A percentile compares a stretch with the other conserved stretches of the same genome.
Evolutionary conservation across 2,797 vertebrate genomes (phyloP).

Genomic region (Lagocephalus sceleratus): DNA sequence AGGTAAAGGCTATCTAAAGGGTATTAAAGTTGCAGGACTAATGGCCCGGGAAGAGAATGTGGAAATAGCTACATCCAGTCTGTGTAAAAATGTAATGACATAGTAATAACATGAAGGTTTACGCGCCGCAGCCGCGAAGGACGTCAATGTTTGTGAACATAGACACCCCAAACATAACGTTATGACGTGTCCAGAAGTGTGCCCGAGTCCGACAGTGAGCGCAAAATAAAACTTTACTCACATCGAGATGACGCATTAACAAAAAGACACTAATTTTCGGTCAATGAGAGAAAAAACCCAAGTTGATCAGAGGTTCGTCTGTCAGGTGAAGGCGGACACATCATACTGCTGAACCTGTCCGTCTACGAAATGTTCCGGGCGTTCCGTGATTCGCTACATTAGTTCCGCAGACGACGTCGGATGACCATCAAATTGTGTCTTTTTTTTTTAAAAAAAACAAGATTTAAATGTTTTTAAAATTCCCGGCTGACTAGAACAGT

Average conservation of each 20-base stretch:
- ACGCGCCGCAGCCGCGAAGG: too few species aligned
- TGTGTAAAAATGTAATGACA: too few species aligned
- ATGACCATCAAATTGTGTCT: too few species aligned
- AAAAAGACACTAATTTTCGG: background rate
- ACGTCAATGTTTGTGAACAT: too few species aligned
- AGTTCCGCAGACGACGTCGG: constrained; percentile 34
- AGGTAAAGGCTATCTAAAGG: too few species aligned
- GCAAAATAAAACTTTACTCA: background rate
- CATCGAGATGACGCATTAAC: fast-evolving
- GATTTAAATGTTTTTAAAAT: background rate
- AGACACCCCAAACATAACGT: background rate
- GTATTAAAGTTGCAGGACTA: too few species aligned
- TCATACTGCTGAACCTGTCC: constrained; percentile 37
- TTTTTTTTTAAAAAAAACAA: background rate
- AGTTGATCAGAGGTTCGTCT: too few species aligned
- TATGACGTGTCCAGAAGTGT: background rate
- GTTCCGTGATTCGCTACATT: background rate
- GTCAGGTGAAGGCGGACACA: constrained; percentile 11
- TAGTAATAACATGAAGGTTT: too few species aligned
- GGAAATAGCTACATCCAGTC: too few species aligned
- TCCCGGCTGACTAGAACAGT: too few species aligned
- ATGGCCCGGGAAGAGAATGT: too few species aligned
- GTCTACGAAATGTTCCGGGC: constrained; percentile 37
- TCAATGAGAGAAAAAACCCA: too few species aligned
- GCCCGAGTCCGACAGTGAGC: background rate